A percentile compares a stretch with the other conserved stretches of the same genome.
These are phyloP conservation scores for Glareola pratincola DNA, from an alignment of 2,113 vertebrate genomes.

Conservation along the genomic window DNA sequence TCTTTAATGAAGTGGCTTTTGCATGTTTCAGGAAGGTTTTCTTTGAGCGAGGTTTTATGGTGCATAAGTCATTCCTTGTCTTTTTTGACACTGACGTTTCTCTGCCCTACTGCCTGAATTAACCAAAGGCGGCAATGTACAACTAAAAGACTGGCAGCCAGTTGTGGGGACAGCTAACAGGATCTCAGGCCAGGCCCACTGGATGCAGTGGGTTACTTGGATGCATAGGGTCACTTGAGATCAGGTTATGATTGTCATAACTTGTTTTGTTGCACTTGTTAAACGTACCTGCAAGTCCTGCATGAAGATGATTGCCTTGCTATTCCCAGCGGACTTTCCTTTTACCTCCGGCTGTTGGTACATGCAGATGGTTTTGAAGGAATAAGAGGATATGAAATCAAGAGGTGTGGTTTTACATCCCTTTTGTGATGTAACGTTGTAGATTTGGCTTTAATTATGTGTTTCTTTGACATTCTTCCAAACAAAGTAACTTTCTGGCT, in stretches of 20 bases:
- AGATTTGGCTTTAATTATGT: background rate
- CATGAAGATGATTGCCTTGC: background rate
- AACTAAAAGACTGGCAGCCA: background rate
- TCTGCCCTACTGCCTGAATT: background rate
- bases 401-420: background rate
- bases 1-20: background rate
- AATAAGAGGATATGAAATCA: background rate
- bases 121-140: background rate
- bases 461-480: background rate
- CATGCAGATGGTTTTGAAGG: background rate
- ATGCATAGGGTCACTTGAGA: background rate
- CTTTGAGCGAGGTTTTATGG: background rate
- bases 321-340: background rate
- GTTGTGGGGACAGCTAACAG: background rate
- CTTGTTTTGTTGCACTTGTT: background rate
- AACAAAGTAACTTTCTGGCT: background rate
- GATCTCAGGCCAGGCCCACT: background rate
- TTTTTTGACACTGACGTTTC: background rate
- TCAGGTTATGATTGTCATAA: background rate
- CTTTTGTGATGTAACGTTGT: background rate
- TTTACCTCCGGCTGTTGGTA: background rate
- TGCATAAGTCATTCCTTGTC: background rate
- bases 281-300: background rate
- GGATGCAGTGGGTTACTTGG: background rate
- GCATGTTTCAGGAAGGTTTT: background rate